A percentile compares a stretch with the other conserved stretches of the same genome.
Conservation (phyloP, 2,888 invertebrate species). For the Drosophila helvetica region DNA sequence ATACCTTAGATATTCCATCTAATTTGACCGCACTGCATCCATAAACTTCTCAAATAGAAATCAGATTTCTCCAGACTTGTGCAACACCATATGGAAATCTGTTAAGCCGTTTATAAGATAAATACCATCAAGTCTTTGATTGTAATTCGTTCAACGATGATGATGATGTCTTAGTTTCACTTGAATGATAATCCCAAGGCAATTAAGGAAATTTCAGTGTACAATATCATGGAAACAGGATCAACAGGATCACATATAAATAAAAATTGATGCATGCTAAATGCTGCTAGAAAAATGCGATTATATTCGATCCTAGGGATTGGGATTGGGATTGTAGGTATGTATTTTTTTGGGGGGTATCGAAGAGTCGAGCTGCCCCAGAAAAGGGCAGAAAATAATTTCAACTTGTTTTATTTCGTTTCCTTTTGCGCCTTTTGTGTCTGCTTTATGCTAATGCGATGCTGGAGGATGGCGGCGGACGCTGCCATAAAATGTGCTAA, state of each 20-base stretch:
- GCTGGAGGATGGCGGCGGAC: conserved; percentile 50
- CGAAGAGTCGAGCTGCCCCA: conserved; percentile 14
- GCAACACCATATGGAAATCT: not conserved
- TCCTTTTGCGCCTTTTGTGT: conserved; percentile 60
- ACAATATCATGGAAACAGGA: conserved; percentile 2
- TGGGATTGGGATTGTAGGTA: too few species aligned
- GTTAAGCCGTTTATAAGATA: conserved; percentile 17
- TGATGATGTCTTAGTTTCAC: conserved; percentile 22
- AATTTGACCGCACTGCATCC: not conserved
- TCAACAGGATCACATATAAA: not conserved
- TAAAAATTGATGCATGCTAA: conserved; percentile 4
- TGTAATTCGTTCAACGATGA: too few species aligned
- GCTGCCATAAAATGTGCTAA: conserved; percentile 76
- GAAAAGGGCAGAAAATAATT: conserved; percentile 7
- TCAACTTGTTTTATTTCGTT: conserved; percentile 53
- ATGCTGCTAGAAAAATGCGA: not conserved
- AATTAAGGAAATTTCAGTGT: not conserved
- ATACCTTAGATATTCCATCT: too few species aligned
- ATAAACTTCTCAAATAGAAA: not conserved
- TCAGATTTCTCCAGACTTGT: not conserved
- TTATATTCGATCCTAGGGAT: conserved; percentile 7
- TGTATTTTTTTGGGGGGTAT: conserved; percentile 20
- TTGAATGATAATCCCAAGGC: conserved; percentile 25
- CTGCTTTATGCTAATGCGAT: conserved; percentile 74
- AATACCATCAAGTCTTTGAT: not conserved